Evolutionary conservation across 2,113 vertebrate species (phyloP).

Genomic region (Charadrius vociferus): DNA sequence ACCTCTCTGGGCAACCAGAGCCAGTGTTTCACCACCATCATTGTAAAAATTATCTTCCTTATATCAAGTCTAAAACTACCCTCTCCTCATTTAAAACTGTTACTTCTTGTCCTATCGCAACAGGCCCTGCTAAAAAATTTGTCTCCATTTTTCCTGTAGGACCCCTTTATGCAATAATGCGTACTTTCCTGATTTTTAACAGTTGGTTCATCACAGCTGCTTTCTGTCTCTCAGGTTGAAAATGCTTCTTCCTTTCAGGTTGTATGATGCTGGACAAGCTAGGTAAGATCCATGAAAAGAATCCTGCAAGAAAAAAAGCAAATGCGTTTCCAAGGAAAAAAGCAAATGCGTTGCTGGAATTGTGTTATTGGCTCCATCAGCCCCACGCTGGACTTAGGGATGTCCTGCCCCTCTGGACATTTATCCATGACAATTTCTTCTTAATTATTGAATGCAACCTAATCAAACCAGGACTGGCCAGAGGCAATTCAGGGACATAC

Average conservation of each 20-base stretch:
- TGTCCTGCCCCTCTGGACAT: background rate
- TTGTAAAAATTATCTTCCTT: background rate
- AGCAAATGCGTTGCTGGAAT: background rate
- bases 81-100: background rate
- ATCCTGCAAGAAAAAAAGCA: background rate
- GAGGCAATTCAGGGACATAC: background rate
- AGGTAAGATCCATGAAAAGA: background rate
- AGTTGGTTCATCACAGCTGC: background rate
- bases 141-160: background rate
- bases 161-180: background rate
- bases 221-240: background rate
- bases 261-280: background rate
- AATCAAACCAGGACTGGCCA: background rate
- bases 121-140: background rate
- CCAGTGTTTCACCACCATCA: background rate
- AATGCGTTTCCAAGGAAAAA: background rate
- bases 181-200: background rate
- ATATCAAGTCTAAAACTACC: background rate
- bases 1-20: background rate
- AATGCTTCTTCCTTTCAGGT: background rate
- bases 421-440: background rate
- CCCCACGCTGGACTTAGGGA: fast-evolving
- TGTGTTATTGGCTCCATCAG: background rate
- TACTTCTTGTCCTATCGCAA: background rate
- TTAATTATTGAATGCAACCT: background rate